Percentiles rank a stretch among this genome's conserved stretches.
phyloP scores from a whole-genome alignment of 2,113 vertebrate species.

The Terrapene triunguis region DNA sequence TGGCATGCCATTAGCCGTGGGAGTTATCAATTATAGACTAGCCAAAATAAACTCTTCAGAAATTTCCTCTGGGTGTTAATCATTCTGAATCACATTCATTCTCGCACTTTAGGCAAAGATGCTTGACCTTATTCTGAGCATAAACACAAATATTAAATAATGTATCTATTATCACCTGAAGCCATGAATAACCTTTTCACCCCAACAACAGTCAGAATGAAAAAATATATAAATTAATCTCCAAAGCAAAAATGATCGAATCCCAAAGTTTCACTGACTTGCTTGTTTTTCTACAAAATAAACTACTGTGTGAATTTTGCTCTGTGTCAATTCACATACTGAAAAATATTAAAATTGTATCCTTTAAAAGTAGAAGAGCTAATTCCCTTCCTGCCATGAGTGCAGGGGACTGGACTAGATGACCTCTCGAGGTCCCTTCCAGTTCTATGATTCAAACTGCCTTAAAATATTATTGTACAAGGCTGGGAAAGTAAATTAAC shows the following conservation, averaged over 20 bases:
- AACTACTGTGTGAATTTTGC: neutral
- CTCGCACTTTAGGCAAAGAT: constrained; percentile 37
- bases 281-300: constrained; percentile 6
- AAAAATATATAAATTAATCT: neutral
- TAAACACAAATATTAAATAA: constrained; percentile 53
- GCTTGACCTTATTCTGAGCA: constrained; percentile 49
- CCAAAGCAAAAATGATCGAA: constrained; percentile 44
- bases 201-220: neutral
- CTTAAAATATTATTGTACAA: neutral
- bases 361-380: neutral
- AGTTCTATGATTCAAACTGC: neutral
- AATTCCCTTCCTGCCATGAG: neutral
- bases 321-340: neutral
- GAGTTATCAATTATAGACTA: constrained; percentile 47
- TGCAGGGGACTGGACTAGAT: too few relatives aligned
- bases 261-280: neutral
- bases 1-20: constrained; percentile 27
- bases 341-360: fast-evolving
- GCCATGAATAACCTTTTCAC: constrained; percentile 29
- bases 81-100: constrained; percentile 27
- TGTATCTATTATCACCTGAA: constrained; percentile 66
- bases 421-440: too few relatives aligned
- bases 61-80: constrained; percentile 69
- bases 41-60: constrained; percentile 68
- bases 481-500: neutral